Percentiles rank a stretch among this genome's conserved stretches.
Evolutionary conservation across 2,888 invertebrate genomes (phyloP).

Genomic region (Melieria picta): DNA sequence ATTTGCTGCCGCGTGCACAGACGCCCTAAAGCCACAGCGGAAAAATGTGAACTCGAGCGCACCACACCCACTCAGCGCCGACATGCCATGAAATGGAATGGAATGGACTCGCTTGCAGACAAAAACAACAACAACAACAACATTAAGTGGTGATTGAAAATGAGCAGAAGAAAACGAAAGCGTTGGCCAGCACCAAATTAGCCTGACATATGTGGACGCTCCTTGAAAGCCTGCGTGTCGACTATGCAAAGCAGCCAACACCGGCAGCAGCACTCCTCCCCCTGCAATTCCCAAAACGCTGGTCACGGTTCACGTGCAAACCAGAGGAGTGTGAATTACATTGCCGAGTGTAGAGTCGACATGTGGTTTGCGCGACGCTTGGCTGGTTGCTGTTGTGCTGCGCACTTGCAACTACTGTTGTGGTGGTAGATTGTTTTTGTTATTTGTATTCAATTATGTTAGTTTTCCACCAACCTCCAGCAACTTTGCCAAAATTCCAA

Average conservation of each 20-base stretch:
- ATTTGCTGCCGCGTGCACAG: constrained; percentile 12
- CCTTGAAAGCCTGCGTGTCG: constrained; percentile 14
- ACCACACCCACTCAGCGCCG: constrained; percentile 17
- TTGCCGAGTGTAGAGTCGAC: background rate
- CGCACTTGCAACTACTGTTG: constrained; percentile 4
- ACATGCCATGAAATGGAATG: background rate
- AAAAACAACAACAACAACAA: background rate
- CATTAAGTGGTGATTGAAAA: background rate
- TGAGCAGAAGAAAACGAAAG: constrained; percentile 3
- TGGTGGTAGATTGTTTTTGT: background rate
- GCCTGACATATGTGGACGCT: constrained; percentile 22
- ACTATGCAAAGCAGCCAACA: background rate
- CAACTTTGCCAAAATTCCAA: constrained; percentile 13
- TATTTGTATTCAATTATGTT: background rate
- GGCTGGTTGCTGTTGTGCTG: no score
- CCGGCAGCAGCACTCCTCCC: background rate
- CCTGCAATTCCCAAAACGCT: background rate
- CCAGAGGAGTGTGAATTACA: no score
- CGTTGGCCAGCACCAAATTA: constrained; percentile 14
- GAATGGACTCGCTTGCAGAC: constrained; percentile 10
- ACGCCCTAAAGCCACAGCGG: constrained; percentile 16
- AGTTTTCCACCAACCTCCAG: constrained; percentile 8
- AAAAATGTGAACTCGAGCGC: constrained; percentile 9
- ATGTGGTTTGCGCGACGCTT: no score
- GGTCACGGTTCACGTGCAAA: no score